Conservation (phyloP, 2,797 vertebrate species). For the Telmatherina bonti region DNA sequence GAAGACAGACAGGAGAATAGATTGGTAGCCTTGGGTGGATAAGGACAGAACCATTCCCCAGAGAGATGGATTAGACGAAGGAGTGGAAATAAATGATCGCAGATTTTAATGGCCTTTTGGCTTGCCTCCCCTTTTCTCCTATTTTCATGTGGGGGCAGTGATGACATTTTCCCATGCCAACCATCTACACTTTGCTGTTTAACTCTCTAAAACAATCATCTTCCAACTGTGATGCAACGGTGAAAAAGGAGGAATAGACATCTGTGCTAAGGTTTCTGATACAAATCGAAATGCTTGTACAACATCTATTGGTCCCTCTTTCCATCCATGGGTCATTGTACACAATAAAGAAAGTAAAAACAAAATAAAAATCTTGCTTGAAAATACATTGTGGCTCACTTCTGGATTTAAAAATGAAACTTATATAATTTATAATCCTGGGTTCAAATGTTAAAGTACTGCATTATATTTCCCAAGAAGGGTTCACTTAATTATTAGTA, state of each 20-base stretch:
- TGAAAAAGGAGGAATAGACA: constrained; percentile 31
- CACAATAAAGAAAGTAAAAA: no score
- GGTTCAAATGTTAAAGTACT: not conserved
- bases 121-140: constrained; percentile 72
- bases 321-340: no score
- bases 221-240: constrained; percentile 39
- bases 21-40: constrained; percentile 89
- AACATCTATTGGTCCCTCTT: not conserved
- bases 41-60: constrained; percentile 86
- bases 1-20: constrained; percentile 84
- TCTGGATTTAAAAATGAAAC: no score
- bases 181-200: constrained; percentile 61
- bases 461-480: not conserved
- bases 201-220: constrained; percentile 64
- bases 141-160: constrained; percentile 70
- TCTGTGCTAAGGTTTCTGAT: constrained; percentile 28
- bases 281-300: constrained; percentile 49
- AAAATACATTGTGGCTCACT: no score
- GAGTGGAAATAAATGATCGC: constrained; percentile 86
- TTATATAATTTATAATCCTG: no score
- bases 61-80: constrained; percentile 87
- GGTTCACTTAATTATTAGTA: no score
- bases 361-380: no score
- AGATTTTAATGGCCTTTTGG: constrained; percentile 88
- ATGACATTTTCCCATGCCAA: constrained; percentile 79